Base-by-base conservation (phyloP, 2,113 vertebrate species). In the Micronisus gabar region DNA sequence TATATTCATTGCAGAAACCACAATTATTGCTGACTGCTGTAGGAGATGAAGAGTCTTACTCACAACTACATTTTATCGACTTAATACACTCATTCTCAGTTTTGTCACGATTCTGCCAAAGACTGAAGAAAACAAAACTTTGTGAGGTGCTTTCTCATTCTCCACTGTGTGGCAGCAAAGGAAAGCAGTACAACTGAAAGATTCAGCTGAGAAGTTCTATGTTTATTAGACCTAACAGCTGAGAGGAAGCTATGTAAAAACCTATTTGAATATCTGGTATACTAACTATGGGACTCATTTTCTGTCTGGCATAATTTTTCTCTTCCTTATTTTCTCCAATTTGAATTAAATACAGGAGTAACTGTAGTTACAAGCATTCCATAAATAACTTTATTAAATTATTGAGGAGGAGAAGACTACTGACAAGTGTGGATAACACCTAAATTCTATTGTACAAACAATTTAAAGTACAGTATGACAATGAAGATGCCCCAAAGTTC, bases 121-220 rank as follows among this genome's bases (percentile, higher is more conserved):
- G 30, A 65, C 3, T 0, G 1, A 63, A 76, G 50, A 50, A 84
- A 95, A 86, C 17, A 25, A 48, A 84, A 81, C 56, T 78, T 43
- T 0, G 0, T n/a, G 20, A 79, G 47, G n/a, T 45, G n/a, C 6
- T 53, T 79, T 47, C 59, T 70, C 61, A 71, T 74, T 86, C 86
- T 76, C 94, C 97, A 97, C 89, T 78, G 63, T 40, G 95, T 95
- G 97, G 97, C 97, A 97, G 96, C 90, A 98, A 95, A 97, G 86
- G 83, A 95, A 96, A 95, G 74, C 81, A 73, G 53, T 32, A 78
- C 34, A 82, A 82, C 29, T 34, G 22, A 68, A 47, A 84, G 55
- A 80, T 48, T 84, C 38, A 76, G 55, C 55, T 86, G n/a, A 58
- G 22, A 53, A 78, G 6, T 79, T 73, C 18, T 50, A 10, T 8